Evolutionary conservation across 2,888 invertebrate species (phyloP), one percentile per base, ranked within the genome.

Genomic region (Zygaena filipendulae): DNA sequence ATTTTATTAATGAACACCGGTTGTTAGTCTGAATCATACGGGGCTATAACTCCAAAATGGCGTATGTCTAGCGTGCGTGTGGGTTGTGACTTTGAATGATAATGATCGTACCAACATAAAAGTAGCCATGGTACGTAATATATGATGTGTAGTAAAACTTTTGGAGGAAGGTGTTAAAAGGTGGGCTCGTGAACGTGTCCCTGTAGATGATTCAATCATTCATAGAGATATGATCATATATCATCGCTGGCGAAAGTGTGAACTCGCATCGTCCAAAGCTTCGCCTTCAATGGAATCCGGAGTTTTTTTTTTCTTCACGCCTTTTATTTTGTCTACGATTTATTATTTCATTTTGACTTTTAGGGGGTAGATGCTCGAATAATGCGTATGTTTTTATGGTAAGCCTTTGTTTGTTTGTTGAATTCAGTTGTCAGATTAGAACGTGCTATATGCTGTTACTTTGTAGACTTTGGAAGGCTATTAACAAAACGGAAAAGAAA

Each of bases 181-280:
- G 64, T 59, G 55, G 53, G 50, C 47, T 60, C 52, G 57, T 53
- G 68, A 59, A 71, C 72, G 71, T 75, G 75, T 74, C 71, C 47
- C 59, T 59, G 59, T 59, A 63, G 69, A 75, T 67, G 69, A 77
- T 74, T 74, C 75, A 69, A 77, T 77, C 75, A 74, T 72, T 77
- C 75, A 75, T 69, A 56, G 49, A 62, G 67, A 68, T 66, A 71
- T 70, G 59, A 71, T 70, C 74, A 61, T 74, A 69, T 70, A 75
- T 75, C 77, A 75, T 71, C 60, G 51, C 59, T 55, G 58, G 68
- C 63, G 59, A 74, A 74, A 71, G 72, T 71, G 71, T 72, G 64
- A 71, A 64, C 59, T 62, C 43, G 41, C 45, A 47, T 52, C 54
- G 53, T 45, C 47, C 47, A 47, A 38, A 39, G 43, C 45, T 41